These are phyloP conservation scores for Catocala nupta DNA, from an alignment of 2,888 invertebrate genomes.

Conservation along the genomic window DNA sequence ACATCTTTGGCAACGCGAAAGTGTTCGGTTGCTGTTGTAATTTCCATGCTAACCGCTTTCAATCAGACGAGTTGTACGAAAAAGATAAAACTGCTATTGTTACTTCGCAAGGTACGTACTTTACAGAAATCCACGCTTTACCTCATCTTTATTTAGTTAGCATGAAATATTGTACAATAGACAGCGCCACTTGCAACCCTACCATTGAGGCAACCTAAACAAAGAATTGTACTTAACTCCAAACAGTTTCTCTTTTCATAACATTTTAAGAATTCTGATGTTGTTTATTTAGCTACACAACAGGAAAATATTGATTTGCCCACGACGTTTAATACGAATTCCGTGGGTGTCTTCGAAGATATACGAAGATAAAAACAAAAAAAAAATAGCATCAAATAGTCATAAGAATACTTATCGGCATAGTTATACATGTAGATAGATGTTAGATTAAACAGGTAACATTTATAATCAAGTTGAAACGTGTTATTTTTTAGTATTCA, in stretches of 20 bases:
- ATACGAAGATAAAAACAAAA: slow-evolving; percentile 10
- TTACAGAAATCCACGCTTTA: too few species aligned
- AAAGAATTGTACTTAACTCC: slow-evolving; percentile 2
- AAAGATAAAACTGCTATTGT: too few species aligned
- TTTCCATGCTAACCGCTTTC: too few species aligned
- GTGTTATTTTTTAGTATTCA: slow-evolving; percentile 26
- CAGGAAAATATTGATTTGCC: slow-evolving; percentile 17
- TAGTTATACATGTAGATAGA: slow-evolving; percentile 13
- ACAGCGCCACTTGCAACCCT: background rate
- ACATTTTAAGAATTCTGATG: slow-evolving; percentile 2
- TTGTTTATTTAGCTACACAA: slow-evolving; percentile 21
- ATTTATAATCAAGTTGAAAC: slow-evolving; percentile 30
- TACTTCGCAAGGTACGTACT: too few species aligned
- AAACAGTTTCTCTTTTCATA: slow-evolving; percentile 23
- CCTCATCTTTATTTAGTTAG: background rate
- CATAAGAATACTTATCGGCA: slow-evolving; percentile 12
- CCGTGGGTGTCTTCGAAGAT: slow-evolving; percentile 15
- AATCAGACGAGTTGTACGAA: too few species aligned
- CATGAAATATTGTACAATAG: background rate
- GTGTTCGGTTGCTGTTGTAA: too few species aligned
- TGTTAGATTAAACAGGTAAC: slow-evolving; percentile 12
- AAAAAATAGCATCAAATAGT: slow-evolving; percentile 9
- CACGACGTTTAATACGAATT: slow-evolving; percentile 22
- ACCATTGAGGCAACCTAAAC: background rate
- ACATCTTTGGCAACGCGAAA: too few species aligned